A percentile compares a stretch with the other conserved stretches of the same genome.
phyloP scores from a whole-genome alignment of 2,888 invertebrate species.

The Patella ulyssiponensis region DNA sequence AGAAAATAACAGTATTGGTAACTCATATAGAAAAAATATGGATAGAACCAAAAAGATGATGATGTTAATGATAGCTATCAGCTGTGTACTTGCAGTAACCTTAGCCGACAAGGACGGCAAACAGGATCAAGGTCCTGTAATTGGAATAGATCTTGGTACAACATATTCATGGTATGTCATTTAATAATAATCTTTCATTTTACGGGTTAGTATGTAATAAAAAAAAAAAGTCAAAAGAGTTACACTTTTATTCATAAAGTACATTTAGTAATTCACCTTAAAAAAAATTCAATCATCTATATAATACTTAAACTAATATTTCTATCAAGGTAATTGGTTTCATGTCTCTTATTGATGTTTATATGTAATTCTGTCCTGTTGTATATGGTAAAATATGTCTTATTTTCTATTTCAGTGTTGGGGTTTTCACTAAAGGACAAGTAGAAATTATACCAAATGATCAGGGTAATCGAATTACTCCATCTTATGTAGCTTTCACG shows the following conservation, averaged over 20 bases:
- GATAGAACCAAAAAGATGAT: background rate
- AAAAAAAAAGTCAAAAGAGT: too few species aligned
- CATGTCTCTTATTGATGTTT: conserved; percentile 11
- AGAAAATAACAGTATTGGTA: too few species aligned
- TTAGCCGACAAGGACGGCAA: background rate
- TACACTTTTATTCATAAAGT: too few species aligned
- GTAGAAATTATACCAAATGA: conserved; percentile 99
- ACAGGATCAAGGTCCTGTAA: conserved; percentile 86
- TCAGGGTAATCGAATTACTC: conserved; percentile 98
- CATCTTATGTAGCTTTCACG: conserved; percentile 97
- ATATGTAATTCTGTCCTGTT: background rate
- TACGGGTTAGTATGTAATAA: too few species aligned
- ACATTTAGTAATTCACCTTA: too few species aligned
- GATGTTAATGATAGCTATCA: background rate
- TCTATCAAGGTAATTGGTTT: too few species aligned
- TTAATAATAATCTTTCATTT: too few species aligned
- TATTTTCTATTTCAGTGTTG: conserved; percentile 62
- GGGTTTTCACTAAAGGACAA: conserved; percentile 90
- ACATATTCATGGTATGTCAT: conserved; percentile 94
- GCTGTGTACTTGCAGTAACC: background rate
- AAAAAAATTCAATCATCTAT: too few species aligned
- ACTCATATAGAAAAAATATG: too few species aligned
- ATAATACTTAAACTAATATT: too few species aligned
- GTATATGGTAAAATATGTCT: background rate
- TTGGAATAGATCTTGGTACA: conserved; percentile 98